Base-by-base conservation (phyloP, 2,888 invertebrate genomes). In the Tridacna gigas region DNA sequence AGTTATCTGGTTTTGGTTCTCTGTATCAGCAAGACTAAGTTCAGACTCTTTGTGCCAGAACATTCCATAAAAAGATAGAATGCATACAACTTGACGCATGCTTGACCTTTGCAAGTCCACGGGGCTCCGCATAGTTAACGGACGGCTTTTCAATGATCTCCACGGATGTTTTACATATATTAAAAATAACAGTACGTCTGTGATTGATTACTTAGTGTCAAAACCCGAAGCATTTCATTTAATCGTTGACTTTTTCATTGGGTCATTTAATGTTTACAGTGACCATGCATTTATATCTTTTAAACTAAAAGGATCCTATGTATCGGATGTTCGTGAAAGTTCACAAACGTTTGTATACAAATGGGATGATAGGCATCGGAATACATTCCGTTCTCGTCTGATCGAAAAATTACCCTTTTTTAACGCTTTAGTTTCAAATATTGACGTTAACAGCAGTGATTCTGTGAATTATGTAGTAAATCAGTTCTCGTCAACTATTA, bases 341-440 rank as follows among this genome's bases (percentile, higher is more conserved):
- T 20, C 56, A 5, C 37, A 56, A 20, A 56, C 56, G 9, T 15
- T 3, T 56, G 20, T 20, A 5, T 56, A 56, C 18, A 56, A 56
- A 56, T 20, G 56, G 15, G 18, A 56, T 20, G 56, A 56, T 3
- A 20, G 9, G 5, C 9, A 5, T 56, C 56, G 60, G 47, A 18
- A 67, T 56, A 28, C n/a, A 12, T 77, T 77, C 56, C n/a, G 69
- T 22, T 28, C 56, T 9, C 37, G 37, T 56, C 48, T 77, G 47
- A 77, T 77, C 45, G 56, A 22, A 56, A 77, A 77, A 22, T 65
- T 73, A 51, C 48, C 73, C 1, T 20, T n/a, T 15, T 73, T 73
- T 25, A 73, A 73, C 45, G 18, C 5, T 15, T 12, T 73, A 48
- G 15, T 51, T n/a, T 5, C 20, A 18, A 51, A 45, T n/a, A 20